These are phyloP conservation scores for Pempheris klunzingeri DNA, from an alignment of 2,797 vertebrate species.

Conservation along the genomic window DNA sequence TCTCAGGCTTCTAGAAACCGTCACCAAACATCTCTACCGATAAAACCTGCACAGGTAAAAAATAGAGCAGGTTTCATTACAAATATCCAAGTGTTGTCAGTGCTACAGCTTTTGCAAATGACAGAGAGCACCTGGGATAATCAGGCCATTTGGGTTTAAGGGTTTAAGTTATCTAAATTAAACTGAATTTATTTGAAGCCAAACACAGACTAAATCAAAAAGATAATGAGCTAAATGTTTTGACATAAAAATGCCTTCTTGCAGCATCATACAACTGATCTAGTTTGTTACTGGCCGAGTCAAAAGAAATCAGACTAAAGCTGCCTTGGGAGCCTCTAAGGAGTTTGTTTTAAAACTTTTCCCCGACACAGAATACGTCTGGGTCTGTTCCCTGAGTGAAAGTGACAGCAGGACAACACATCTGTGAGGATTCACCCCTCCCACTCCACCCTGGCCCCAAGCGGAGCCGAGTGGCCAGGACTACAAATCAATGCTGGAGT, in stretches of 20 bases:
- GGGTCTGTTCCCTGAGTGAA: slow-evolving; percentile 59
- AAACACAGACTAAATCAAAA: not conserved
- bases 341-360: slow-evolving; percentile 10
- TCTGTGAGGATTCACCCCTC: slow-evolving; percentile 56
- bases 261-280: not conserved
- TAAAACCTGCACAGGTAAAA: slow-evolving; percentile 50
- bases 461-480: slow-evolving; percentile 31
- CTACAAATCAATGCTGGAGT: slow-evolving; percentile 80
- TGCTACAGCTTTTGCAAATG: not conserved
- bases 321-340: not conserved
- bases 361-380: slow-evolving; percentile 27
- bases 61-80: slow-evolving; percentile 31
- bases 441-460: slow-evolving; percentile 34
- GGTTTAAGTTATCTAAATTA: no score
- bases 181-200: no score
- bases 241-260: not conserved
- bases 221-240: not conserved
- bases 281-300: slow-evolving; percentile 1
- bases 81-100: not conserved
- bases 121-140: not conserved
- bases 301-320: slow-evolving; percentile 7
- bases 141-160: not conserved
- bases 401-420: slow-evolving; percentile 71
- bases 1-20: not conserved
- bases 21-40: slow-evolving; percentile 17